phyloP scores from a whole-genome alignment of 1,140 invertebrate genomes.

The Solenopsis invicta region DNA sequence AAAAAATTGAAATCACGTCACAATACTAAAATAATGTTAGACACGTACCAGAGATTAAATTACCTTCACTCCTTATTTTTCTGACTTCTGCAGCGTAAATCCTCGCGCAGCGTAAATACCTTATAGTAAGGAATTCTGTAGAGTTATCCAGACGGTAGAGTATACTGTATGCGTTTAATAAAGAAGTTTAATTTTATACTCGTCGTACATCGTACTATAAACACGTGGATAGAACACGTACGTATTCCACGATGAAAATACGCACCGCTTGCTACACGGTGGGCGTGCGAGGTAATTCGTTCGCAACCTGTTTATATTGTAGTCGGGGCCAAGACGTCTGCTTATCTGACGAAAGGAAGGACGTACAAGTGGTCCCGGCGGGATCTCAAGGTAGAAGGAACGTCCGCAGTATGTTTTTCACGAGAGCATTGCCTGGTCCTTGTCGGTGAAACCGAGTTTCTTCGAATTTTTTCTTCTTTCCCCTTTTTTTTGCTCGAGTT shows the following conservation, averaged over 20 bases:
- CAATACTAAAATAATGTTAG: too few species aligned
- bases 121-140: background rate
- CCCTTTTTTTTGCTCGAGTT: slow-evolving; percentile 20
- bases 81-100: too few species aligned
- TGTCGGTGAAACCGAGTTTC: slow-evolving; percentile 54
- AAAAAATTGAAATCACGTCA: too few species aligned
- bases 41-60: too few species aligned
- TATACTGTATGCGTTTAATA: background rate
- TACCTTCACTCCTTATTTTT: too few species aligned
- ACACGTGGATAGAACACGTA: background rate
- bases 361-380: slow-evolving; percentile 74
- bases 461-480: slow-evolving; percentile 45
- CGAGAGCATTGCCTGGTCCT: slow-evolving; percentile 40
- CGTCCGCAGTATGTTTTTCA: slow-evolving; percentile 65
- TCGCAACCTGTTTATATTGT: slow-evolving; percentile 71
- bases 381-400: slow-evolving; percentile 49
- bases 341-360: slow-evolving; percentile 73
- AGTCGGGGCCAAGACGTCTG: slow-evolving; percentile 65
- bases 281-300: slow-evolving; percentile 57
- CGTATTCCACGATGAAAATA: slow-evolving; percentile 9
- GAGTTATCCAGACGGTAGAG: background rate
- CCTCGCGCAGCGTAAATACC: too few species aligned
- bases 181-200: slow-evolving; percentile 14
- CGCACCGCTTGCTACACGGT: background rate
- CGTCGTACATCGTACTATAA: background rate